phyloP scores from a whole-genome alignment of 2,113 vertebrate genomes.

The Lepisosteus osseus region DNA sequence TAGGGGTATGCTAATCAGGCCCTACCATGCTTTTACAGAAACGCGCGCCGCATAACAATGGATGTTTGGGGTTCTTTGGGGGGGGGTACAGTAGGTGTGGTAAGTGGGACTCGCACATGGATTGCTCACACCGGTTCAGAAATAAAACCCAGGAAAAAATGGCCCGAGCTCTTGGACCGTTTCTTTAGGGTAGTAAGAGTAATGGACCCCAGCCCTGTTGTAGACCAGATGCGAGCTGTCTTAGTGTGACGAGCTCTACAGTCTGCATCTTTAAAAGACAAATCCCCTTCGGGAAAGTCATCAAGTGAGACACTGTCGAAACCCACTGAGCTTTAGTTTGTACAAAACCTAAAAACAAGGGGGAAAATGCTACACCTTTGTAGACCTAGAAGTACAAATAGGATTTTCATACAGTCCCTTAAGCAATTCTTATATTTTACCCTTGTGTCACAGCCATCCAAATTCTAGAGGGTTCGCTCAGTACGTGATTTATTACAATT shows the following conservation, averaged over 20 bases:
- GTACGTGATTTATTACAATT: too few relatives aligned
- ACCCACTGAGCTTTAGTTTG: constrained; percentile 13
- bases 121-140: constrained; percentile 37
- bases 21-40: constrained; percentile 21
- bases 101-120: constrained; percentile 65
- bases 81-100: constrained; percentile 4
- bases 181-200: constrained; percentile 38
- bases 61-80: constrained; percentile 35
- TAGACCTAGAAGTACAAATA: background rate
- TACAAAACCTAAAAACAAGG: background rate
- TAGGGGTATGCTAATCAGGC: constrained; percentile 39
- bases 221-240: background rate
- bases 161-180: constrained; percentile 58
- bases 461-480: too few relatives aligned
- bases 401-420: too few relatives aligned
- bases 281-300: background rate
- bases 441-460: too few relatives aligned
- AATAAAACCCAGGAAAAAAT: constrained; percentile 53
- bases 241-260: background rate
- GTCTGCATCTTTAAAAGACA: background rate
- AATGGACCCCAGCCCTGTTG: background rate
- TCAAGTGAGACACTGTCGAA: background rate
- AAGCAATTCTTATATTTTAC: too few relatives aligned
- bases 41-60: constrained; percentile 37
- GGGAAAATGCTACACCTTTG: background rate